phyloP scores from a whole-genome alignment of 53 echinoderm and acorn worm species.

The Temnopleurus reevesii region DNA sequence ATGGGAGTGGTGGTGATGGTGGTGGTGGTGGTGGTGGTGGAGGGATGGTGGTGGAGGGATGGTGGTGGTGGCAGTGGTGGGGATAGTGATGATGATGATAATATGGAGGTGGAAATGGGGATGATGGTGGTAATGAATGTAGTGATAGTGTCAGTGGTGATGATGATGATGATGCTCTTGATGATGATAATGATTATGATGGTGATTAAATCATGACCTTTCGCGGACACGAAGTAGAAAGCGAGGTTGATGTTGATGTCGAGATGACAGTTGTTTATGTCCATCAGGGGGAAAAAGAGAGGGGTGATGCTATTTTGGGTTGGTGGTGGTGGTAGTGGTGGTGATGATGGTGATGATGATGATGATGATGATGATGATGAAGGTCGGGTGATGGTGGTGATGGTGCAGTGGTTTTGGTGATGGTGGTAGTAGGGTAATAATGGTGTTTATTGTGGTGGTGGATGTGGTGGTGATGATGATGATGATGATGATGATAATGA shows the following conservation, averaged over 20 bases:
- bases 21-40: background rate
- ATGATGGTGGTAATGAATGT: background rate
- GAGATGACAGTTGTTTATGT: constrained; percentile 14
- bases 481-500: background rate
- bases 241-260: background rate
- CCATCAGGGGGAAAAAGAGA: background rate
- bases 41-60: too few species aligned
- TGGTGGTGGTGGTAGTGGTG: background rate
- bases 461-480: background rate
- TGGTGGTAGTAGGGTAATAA: background rate
- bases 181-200: constrained; percentile 21
- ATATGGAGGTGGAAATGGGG: background rate
- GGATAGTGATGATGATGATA: background rate
- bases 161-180: constrained; percentile 15
- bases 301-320: too few species aligned
- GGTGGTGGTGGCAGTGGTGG: too few species aligned
- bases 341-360: background rate
- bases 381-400: background rate
- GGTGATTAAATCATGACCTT: constrained; percentile 1
- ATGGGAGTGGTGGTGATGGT: background rate
- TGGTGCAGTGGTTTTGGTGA: too few species aligned
- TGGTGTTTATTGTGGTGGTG: background rate
- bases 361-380: background rate
- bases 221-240: background rate
- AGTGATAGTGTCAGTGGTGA: background rate